A percentile compares a stretch with the other conserved stretches of the same genome.
Conservation (phyloP, 2,113 vertebrate species). For the Sphyrna mokarran region DNA sequence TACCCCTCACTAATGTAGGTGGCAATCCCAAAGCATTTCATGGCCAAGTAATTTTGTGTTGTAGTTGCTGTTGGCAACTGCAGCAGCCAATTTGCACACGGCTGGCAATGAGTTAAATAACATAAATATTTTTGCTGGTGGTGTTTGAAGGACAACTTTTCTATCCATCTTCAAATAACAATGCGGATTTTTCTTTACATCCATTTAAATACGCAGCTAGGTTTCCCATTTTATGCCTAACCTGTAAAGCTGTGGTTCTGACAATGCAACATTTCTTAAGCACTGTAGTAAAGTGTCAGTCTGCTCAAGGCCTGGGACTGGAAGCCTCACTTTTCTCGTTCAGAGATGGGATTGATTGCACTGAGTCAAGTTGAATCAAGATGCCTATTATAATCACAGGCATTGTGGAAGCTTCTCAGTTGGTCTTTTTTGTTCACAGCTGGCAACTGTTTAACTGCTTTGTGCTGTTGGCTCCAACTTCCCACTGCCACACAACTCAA, state of each 20-base stretch:
- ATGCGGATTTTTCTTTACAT: neutral
- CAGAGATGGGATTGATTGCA: neutral
- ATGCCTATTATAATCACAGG: neutral
- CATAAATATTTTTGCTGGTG: neutral
- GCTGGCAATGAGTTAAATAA: neutral
- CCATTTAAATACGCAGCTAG: neutral
- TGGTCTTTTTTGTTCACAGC: neutral
- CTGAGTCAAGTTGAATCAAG: neutral
- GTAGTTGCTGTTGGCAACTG: neutral
- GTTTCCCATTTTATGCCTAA: neutral
- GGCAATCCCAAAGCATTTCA: neutral
- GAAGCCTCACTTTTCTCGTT: neutral
- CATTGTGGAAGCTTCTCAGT: neutral
- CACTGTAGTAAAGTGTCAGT: neutral
- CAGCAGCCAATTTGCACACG: neutral
- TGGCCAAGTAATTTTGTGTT: neutral
- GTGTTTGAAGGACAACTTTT: neutral
- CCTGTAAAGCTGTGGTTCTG: neutral
- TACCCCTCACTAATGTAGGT: neutral
- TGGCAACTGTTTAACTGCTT: neutral
- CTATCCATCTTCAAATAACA: neutral
- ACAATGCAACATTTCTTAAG: neutral
- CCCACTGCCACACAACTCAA: neutral
- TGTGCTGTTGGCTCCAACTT: neutral
- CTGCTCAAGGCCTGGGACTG: neutral